Base-by-base conservation (phyloP, 2,113 vertebrate species). In the Datnioides undecimradiatus region DNA sequence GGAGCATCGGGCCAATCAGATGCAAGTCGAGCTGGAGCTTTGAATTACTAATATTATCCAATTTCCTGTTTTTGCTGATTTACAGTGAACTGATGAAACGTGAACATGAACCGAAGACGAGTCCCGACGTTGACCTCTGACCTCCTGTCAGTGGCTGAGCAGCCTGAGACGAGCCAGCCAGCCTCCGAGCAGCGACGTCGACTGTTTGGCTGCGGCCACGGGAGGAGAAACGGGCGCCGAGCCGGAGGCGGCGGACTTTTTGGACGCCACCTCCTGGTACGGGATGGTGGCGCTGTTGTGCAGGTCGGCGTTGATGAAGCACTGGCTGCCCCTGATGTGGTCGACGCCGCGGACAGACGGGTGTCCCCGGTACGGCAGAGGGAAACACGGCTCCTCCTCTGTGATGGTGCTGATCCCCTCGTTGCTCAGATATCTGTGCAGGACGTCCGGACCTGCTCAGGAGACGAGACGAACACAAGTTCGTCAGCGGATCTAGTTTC, bases 341-440 rank as follows among this genome's bases (percentile, higher is more conserved):
- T 99, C 98, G 0, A 96, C 94, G 0, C 97, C 97, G 0, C 96
- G 96, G 66, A 94, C 87, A 9, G 96, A 90, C 1, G 96, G 95
- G 80, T 95, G 93, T 0, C 92, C 82, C 0, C 85, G 40, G 82
- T 95, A 94, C 52, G 97, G 95, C 38, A 95, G 92, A 0, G 91
- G 92, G 3, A 78, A 82, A 2, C 94, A 83, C 0, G 94, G 48
- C 67, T 84, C 95, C 88, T 99, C 98, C 91, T 99, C 98, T 0
- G 93, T 79, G 84, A 98, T 97, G 14, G 95, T 90, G 13, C 96
- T 88, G 89, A 99, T 98, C n/a, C 96, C 94, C 74, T 99, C 98
- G 2, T 97, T 98, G 63, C 98, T 99, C 92, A 97, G 96, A 79
- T 96, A 97, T 13, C 96, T 93, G 89, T 96, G 97, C 14, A 97